Evolutionary conservation across 2,888 invertebrate genomes (phyloP), one percentile per base, ranked within the genome.

Genomic region (Idaea aversata): DNA sequence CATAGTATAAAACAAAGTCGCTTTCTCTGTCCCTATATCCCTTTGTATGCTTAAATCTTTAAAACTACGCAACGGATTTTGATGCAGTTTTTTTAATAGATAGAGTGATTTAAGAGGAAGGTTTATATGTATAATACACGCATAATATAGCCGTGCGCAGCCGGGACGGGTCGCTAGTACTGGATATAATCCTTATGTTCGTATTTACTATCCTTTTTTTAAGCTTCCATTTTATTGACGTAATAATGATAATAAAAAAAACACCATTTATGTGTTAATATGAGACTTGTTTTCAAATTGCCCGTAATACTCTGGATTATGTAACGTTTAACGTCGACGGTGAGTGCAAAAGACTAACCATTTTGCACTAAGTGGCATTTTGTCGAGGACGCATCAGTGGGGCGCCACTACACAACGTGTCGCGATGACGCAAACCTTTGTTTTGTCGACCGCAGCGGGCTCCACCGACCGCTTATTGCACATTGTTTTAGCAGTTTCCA

Each of bases 401-500:
- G 65, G 71, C 66, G 61, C 66, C 66, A 61, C 66, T 64, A 68
- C 65, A 65, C 66, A 69, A 67, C 66, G n/a, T n/a, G n/a, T n/a
- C n/a, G 69, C 69, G 65, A 74, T 71, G 74, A 72, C 76, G 76
- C 74, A 75, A 75, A 70, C 74, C 74, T 73, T 77, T 79, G 75
- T 76, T 77, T 69, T 67, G 72, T 47, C 65, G 68, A 72, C 73
- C 76, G 67, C 73, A 74, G 66, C 72, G 67, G 67, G 72, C 75
- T 73, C 70, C 74, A 67, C 67, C 64, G 62, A 70, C 77, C 77
- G 76, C 74, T 78, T 78, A 80, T 77, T 76, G 78, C 76, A 74
- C 77, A 81, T 81, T 81, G 79, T 83, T 82, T 81, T 76, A 75
- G 71, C 75, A 72, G 74, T 67, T 69, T 67, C 75, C 75, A 75